Evolutionary conservation across 2,113 vertebrate genomes (phyloP).

Genomic region (human (Homo sapiens)): GRCh38 chrX:122646501-122647000

Average conservation of each 20-base stretch:
- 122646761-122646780: background rate
- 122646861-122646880: background rate
- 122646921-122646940: background rate
- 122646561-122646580: background rate
- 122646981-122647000: background rate
- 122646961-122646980: background rate
- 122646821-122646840: background rate
- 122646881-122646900: background rate
- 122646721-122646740: background rate
- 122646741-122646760: background rate
- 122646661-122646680: background rate
- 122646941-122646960: background rate
- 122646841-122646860: slow-evolving; percentile 6
- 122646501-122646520: background rate
- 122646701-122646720: background rate
- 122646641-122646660: background rate
- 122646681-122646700: background rate
- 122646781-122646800: background rate
- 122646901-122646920: background rate
- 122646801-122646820: background rate
- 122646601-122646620: background rate
- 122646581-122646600: background rate
- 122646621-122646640: background rate
- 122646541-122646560: slow-evolving; percentile 4
- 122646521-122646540: background rate